phyloP scores from a whole-genome alignment of 2,888 invertebrate species.

The Dascillus cervinus region DNA sequence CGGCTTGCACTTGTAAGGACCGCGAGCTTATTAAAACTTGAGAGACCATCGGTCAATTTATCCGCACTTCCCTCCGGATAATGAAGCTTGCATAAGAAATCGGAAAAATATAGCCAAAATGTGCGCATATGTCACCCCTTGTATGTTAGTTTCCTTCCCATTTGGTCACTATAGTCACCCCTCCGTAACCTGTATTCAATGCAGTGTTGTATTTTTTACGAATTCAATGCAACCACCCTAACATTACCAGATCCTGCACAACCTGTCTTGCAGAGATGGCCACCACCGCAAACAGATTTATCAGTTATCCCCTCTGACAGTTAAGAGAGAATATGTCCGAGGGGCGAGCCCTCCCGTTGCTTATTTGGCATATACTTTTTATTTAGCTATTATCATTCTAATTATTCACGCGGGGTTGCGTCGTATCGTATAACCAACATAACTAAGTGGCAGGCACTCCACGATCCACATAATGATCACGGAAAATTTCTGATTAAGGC shows the following conservation, averaged over 20 bases:
- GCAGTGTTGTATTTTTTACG: constrained; percentile 21
- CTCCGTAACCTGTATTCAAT: constrained; percentile 24
- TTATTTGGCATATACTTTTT: constrained; percentile 41
- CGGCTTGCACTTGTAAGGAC: constrained; percentile 23
- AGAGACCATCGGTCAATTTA: constrained; percentile 34
- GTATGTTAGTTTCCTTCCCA: constrained; percentile 17
- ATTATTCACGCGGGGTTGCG: constrained; percentile 40
- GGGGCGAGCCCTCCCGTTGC: too few species aligned
- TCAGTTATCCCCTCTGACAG: constrained; percentile 40
- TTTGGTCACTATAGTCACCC: constrained; percentile 26
- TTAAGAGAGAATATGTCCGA: constrained; percentile 35
- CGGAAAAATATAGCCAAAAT: neutral
- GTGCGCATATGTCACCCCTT: neutral
- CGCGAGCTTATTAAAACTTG: constrained; percentile 27
- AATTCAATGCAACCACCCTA: constrained; percentile 18
- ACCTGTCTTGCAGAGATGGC: constrained; percentile 34
- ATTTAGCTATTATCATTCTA: constrained; percentile 44
- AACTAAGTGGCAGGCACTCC: constrained; percentile 41
- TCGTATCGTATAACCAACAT: constrained; percentile 40
- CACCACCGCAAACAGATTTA: constrained; percentile 42
- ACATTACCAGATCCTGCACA: constrained; percentile 27
- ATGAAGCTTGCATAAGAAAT: too few species aligned
- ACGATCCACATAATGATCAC: constrained; percentile 28
- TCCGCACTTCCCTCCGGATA: too few species aligned
- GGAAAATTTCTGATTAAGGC: constrained; percentile 26